Base-by-base conservation (phyloP, 2,888 invertebrate genomes). In the Euproctis similis region DNA sequence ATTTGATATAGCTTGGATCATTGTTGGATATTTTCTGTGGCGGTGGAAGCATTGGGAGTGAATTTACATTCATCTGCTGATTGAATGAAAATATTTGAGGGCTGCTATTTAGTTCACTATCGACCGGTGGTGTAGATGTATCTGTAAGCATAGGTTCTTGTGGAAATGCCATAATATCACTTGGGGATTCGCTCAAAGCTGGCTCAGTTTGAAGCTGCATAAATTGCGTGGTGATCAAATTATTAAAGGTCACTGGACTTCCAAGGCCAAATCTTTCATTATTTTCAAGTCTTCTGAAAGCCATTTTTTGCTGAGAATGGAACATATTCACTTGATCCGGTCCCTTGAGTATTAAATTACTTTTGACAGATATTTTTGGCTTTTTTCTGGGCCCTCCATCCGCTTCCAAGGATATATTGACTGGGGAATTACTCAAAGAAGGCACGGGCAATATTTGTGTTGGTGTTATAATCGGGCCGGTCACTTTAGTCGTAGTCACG, bases 331-430 rank as follows among this genome's bases (percentile, higher is more conserved):
- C 74, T 36, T 81, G 78, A 46, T 85, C 84, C 0, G 85, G 85
- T 0, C 85, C 85, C 50, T 85, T 85, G 2, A 85, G 48, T 39
- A 85, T 81, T 19, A 85, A 49, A 43, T 85, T 85, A 42, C 85
- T 85, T 52, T 85, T 85, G 0, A 85, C 85, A 1, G 85, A 85
- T 64, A 85, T 85, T 46, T 85, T 85, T 0, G 85, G 77, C 31
- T 85, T 85, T 42, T 85, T 85, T 13, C 84, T 61, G 1, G 82
- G 81, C 19, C 48, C 59, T 1, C 75, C 72, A 16, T 84, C 82
- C 2, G 34, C 30, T 16, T 81, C 81, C 8, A 56, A 49, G 0
- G 54, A 46, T 16, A 67, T 62, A 30, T 68, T 70, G 1, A 80
- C 60, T 1, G 81, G 80, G 2, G 82, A 82, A 38, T 75, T 77